Conservation (phyloP, 2,113 vertebrate genomes). For the Muntiacus reevesi region DNA sequence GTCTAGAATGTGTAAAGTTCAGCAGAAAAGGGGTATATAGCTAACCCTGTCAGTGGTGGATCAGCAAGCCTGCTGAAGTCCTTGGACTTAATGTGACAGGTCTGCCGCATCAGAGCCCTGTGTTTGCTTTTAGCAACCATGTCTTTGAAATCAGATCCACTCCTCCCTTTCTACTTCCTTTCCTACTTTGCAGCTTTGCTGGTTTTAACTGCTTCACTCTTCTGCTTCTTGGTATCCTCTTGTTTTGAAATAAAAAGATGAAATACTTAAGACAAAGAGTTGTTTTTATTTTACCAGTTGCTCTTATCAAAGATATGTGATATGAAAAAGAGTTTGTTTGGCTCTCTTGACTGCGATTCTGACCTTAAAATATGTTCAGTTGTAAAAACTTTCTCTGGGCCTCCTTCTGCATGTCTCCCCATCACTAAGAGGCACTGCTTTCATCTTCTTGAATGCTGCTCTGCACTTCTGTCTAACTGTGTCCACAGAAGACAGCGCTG, state of each 20-base stretch:
- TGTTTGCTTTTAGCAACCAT: background rate
- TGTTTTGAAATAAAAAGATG: constrained; percentile 68
- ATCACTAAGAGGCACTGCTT: background rate
- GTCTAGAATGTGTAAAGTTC: background rate
- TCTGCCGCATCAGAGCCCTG: background rate
- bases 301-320: background rate
- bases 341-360: background rate
- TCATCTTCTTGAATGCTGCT: background rate
- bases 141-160: background rate
- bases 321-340: background rate
- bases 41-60: background rate
- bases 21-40: background rate
- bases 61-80: background rate
- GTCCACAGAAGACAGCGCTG: accelerated
- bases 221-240: constrained; percentile 32
- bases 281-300: constrained; percentile 5
- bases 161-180: background rate
- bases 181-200: constrained; percentile 46
- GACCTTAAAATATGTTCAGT: background rate
- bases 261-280: constrained; percentile 40
- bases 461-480: background rate
- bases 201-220: constrained; percentile 61
- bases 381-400: background rate
- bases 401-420: background rate
- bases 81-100: background rate